Percentiles rank a stretch among this genome's conserved stretches.
phyloP scores from a whole-genome alignment of 2,888 invertebrate species.

The Chloromyia formosa region DNA sequence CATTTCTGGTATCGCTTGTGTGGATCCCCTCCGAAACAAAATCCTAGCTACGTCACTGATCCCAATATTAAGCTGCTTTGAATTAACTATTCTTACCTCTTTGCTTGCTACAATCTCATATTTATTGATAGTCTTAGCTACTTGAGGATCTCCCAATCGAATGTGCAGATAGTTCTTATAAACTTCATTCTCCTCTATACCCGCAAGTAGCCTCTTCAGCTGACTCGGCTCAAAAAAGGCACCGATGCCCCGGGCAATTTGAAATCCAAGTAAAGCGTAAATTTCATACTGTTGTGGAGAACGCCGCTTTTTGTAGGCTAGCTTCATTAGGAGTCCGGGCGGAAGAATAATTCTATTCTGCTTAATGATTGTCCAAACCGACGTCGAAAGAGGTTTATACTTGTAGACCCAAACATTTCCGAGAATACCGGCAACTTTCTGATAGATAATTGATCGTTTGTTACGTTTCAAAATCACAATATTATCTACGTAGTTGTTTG shows the following conservation, averaged over 20 bases:
- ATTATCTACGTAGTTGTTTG: slow-evolving; percentile 42
- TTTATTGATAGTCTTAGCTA: slow-evolving; percentile 36
- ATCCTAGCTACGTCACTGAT: too few relatives aligned
- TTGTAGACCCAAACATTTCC: slow-evolving; percentile 41
- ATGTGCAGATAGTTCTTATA: slow-evolving; percentile 43
- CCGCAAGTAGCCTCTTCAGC: slow-evolving; percentile 26
- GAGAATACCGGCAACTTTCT: slow-evolving; percentile 43
- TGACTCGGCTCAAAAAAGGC: slow-evolving; percentile 39
- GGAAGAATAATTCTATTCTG: slow-evolving; percentile 40
- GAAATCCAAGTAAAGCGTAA: slow-evolving; percentile 40
- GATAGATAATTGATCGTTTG: slow-evolving; percentile 40
- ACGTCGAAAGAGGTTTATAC: slow-evolving; percentile 41
- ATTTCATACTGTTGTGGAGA: slow-evolving; percentile 40
- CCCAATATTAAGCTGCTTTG: too few relatives aligned
- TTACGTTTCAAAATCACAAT: slow-evolving; percentile 36
- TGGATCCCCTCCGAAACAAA: too few relatives aligned
- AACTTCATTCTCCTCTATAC: slow-evolving; percentile 42
- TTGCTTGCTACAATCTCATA: slow-evolving; percentile 32
- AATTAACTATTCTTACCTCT: slow-evolving; percentile 38
- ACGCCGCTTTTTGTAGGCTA: slow-evolving; percentile 26
- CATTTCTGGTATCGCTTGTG: too few relatives aligned
- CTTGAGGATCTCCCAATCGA: slow-evolving; percentile 40
- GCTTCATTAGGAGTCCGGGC: slow-evolving; percentile 41
- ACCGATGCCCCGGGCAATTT: slow-evolving; percentile 42
- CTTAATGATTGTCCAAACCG: slow-evolving; percentile 13